A percentile compares a stretch with the other conserved stretches of the same genome.
Conservation (phyloP, 2,888 invertebrate species). For the Dolichomitus sp. region DNA sequence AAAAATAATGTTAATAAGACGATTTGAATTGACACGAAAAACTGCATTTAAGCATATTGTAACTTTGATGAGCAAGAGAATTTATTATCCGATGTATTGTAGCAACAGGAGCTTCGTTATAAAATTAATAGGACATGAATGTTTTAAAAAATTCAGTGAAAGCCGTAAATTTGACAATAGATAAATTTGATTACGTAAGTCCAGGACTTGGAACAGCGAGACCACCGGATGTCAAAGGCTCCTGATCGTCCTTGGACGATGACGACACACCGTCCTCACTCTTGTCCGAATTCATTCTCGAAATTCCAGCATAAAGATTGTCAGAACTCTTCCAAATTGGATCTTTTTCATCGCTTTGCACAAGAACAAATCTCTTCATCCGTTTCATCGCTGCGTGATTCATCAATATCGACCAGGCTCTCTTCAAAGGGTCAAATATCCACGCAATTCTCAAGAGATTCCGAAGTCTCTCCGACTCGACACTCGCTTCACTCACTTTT, state of each 20-base stretch:
- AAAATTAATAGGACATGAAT: not conserved
- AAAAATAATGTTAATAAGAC: not conserved
- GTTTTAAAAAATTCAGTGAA: not conserved
- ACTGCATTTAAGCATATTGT: not conserved
- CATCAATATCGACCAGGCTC: slow-evolving; percentile 6
- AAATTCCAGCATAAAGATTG: slow-evolving; percentile 77
- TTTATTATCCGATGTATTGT: not conserved
- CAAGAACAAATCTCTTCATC: slow-evolving; percentile 85
- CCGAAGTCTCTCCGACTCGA: slow-evolving; percentile 21
- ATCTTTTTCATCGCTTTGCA: slow-evolving; percentile 80
- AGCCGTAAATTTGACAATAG: not conserved
- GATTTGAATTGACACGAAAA: not conserved
- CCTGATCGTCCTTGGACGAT: slow-evolving; percentile 52
- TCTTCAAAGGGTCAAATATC: not conserved
- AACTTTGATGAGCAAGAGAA: not conserved
- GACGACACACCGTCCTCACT: slow-evolving; percentile 63
- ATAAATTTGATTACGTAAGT: slow-evolving; percentile 62
- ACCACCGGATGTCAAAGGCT: slow-evolving; percentile 32
- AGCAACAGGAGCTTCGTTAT: not conserved
- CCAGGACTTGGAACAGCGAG: slow-evolving; percentile 45
- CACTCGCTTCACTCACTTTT: slow-evolving; percentile 41
- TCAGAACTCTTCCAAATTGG: slow-evolving; percentile 84
- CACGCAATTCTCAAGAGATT: slow-evolving; percentile 20
- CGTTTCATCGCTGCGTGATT: slow-evolving; percentile 77
- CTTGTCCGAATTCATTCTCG: slow-evolving; percentile 74